phyloP scores from a whole-genome alignment of 1,140 invertebrate species.

The Nomia melanderi region DNA sequence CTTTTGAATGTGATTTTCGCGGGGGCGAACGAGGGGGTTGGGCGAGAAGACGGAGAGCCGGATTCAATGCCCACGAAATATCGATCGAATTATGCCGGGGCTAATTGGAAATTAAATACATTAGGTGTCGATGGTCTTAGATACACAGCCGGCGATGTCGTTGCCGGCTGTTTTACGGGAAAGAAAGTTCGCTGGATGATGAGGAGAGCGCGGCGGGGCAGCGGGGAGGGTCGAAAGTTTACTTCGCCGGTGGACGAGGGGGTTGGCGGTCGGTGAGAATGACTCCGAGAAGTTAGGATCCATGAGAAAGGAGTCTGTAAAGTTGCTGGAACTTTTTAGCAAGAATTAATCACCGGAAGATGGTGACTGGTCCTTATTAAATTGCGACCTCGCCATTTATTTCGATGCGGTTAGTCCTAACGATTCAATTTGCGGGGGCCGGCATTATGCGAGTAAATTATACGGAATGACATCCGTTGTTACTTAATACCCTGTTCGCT shows the following conservation, averaged over 20 bases:
- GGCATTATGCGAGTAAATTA: conserved; percentile 65
- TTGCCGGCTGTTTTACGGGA: conserved; percentile 75
- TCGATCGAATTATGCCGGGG: conserved; percentile 50
- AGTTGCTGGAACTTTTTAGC: conserved; percentile 78
- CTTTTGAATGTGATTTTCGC: not conserved
- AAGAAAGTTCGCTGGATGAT: conserved; percentile 70
- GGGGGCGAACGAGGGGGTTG: not conserved
- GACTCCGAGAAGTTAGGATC: conserved; percentile 77
- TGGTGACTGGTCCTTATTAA: conserved; percentile 79
- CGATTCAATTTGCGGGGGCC: conserved; percentile 63
- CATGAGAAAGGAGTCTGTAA: conserved; percentile 76
- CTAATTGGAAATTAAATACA: conserved; percentile 71
- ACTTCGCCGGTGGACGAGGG: conserved; percentile 64
- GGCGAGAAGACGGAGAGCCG: not conserved
- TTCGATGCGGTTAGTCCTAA: conserved; percentile 70
- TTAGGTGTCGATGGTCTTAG: conserved; percentile 72
- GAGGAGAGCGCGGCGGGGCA: too few relatives aligned
- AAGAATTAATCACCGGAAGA: conserved; percentile 79
- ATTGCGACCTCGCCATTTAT: conserved; percentile 77
- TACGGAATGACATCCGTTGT: conserved; percentile 51
- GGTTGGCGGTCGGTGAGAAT: conserved; percentile 74
- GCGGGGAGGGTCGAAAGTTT: conserved; percentile 74
- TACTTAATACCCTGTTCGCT: conserved; percentile 41
- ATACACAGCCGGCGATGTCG: conserved; percentile 65
- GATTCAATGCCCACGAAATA: conserved; percentile 21